Evolutionary conservation across 2,888 invertebrate species (phyloP).

Genomic region (Apamea sordens): DNA sequence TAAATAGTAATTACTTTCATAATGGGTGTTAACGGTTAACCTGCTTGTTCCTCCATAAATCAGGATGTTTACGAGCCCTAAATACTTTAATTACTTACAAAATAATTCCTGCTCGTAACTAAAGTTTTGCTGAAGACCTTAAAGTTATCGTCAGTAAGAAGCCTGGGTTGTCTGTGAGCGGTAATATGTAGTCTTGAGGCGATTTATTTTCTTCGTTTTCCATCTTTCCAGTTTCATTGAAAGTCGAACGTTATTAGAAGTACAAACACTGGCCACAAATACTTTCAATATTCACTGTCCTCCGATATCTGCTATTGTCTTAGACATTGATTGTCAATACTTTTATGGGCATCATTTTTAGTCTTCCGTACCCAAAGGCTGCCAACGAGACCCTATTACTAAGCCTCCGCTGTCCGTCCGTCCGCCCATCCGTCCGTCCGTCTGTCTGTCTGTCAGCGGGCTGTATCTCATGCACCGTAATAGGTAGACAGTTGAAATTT

Average conservation of each 20-base stretch:
- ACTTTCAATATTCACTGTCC: constrained; percentile 23
- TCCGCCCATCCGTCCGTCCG: not conserved
- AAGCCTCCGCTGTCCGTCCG: not conserved
- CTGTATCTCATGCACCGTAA: not conserved
- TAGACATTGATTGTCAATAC: constrained; percentile 16
- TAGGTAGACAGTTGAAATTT: not conserved
- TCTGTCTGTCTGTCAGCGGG: not conserved
- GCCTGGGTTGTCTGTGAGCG: constrained; percentile 3
- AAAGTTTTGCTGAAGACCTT: constrained; percentile 17
- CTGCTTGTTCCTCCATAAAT: constrained; percentile 46
- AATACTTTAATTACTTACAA: constrained; percentile 28
- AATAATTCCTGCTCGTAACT: constrained; percentile 17
- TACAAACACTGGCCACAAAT: not conserved
- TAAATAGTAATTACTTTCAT: constrained; percentile 58
- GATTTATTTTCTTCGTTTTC: constrained; percentile 26
- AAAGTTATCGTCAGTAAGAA: constrained; percentile 17
- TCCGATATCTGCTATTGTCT: constrained; percentile 15
- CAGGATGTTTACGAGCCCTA: constrained; percentile 35
- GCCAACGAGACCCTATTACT: not conserved
- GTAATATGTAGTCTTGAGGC: constrained; percentile 15
- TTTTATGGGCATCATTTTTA: not conserved
- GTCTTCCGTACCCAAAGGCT: not conserved
- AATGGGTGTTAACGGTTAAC: constrained; percentile 54
- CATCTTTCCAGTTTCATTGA: constrained; percentile 8
- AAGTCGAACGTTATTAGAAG: constrained; percentile 25